Evolutionary conservation across 2,888 invertebrate genomes (phyloP).

Genomic region (Gnatocerus cornutus): DNA sequence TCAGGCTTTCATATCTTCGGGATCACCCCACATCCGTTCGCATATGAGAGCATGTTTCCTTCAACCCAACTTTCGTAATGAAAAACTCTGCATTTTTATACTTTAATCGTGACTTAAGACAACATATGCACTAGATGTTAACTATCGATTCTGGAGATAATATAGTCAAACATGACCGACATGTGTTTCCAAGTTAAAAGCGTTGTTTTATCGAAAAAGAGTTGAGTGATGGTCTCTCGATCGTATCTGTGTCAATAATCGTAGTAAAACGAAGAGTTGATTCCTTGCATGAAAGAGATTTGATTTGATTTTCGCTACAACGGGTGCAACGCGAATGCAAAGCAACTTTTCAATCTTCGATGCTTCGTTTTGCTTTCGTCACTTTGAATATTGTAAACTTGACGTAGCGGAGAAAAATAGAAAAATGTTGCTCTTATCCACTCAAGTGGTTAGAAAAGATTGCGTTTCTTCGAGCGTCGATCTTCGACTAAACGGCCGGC

Average conservation of each 20-base stretch:
- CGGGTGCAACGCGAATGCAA: conserved; percentile 10
- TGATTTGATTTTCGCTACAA: conserved; percentile 6
- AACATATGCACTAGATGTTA: neutral
- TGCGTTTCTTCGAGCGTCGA: neutral
- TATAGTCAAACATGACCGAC: conserved; percentile 18
- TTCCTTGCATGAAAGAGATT: conserved; percentile 2
- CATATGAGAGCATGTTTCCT: conserved; percentile 34
- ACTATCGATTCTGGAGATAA: conserved; percentile 20
- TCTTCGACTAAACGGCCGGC: neutral
- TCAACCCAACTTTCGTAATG: conserved; percentile 15
- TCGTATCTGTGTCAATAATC: conserved; percentile 6
- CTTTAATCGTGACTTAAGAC: neutral
- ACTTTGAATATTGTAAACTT: conserved; percentile 9
- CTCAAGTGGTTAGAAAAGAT: neutral
- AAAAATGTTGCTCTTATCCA: conserved; percentile 3
- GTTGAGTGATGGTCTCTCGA: neutral
- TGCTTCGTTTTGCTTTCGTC: conserved; percentile 11
- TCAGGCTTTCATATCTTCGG: conserved; percentile 39
- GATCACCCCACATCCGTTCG: conserved; percentile 40
- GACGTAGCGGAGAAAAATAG: conserved; percentile 2
- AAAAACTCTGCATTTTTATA: conserved; percentile 1
- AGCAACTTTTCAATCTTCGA: conserved; percentile 12
- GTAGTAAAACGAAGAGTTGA: neutral
- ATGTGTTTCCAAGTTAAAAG: conserved; percentile 28
- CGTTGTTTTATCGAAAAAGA: conserved; percentile 11